Conservation (phyloP, 37 sponge, comb jelly and placozoan genomes). For the Chondrosia reniformis region DNA sequence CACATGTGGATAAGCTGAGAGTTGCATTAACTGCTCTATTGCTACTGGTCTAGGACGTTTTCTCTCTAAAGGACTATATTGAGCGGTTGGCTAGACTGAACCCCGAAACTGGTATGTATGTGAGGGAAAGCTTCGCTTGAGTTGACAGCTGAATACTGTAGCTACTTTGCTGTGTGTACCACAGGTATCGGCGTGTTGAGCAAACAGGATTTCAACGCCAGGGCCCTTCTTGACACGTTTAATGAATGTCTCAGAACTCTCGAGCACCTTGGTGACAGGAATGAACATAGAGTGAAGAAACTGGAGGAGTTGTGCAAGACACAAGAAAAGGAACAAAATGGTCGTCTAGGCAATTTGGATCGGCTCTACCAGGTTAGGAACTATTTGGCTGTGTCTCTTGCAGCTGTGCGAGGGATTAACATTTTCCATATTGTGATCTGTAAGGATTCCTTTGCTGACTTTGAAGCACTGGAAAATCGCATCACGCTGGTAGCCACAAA, state of each 20-base stretch:
- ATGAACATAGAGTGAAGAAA: constrained; percentile 65
- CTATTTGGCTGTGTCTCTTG: background rate
- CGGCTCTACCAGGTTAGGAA: constrained; percentile 31
- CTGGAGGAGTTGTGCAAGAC: constrained; percentile 65
- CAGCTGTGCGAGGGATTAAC: too few relatives aligned
- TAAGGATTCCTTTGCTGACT: constrained; percentile 69
- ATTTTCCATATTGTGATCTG: too few relatives aligned
- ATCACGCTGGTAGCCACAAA: constrained; percentile 82
- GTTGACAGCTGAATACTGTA: background rate
- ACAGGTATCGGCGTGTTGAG: constrained; percentile 14
- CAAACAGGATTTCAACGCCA: background rate
- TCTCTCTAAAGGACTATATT: constrained; percentile 59
- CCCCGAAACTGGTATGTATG: constrained; percentile 38
- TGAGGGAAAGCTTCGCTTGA: background rate
- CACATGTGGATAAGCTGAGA: background rate
- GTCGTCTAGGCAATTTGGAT: constrained; percentile 48
- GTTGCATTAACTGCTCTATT: background rate
- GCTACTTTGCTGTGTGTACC: background rate
- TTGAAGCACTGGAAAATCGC: constrained; percentile 74
- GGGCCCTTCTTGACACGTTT: constrained; percentile 23
- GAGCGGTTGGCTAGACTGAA: constrained; percentile 58
- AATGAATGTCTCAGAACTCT: constrained; percentile 46
- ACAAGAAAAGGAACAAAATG: constrained; percentile 64
- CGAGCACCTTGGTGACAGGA: constrained; percentile 55
- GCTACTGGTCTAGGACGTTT: constrained; percentile 37